Evolutionary conservation across 2,113 vertebrate species (phyloP), one percentile per base, ranked within the genome.

Genomic region (Dasyurus viverrinus): DNA sequence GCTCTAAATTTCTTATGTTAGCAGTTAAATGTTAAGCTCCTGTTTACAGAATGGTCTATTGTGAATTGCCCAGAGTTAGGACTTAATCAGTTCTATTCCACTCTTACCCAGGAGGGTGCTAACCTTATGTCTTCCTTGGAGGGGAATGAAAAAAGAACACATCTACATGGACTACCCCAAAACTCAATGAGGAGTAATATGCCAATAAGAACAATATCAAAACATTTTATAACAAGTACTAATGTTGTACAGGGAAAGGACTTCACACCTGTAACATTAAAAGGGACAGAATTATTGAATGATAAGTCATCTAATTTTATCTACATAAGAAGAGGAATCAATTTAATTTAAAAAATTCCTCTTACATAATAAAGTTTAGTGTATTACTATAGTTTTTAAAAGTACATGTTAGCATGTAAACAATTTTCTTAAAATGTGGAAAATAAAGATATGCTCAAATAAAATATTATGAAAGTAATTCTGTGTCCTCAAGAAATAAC

Each of bases 1-100:
- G 92, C 91, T 96, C 89, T 96, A 97, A 98, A 98, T 98, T 98
- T 98, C 96, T 2, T 9, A 92, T 68, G 97, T 98, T 98, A 55
- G 93, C 84, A 97, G 97, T 98, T 98, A 98, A 97, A 97, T 94
- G 92, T 96, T 96, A 96, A 98, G 94, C 93, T 95, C 24, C 0
- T 55, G 90, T 96, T 98, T 98, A 92, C 95, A 95, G 96, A 91
- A 93, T 4, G 3, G 90, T 95, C 94, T 98, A 94, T 22, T 95
- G 89, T 96, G 95, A 93, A 95, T 97, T 97, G 92, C 93, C 54
- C 93, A 50, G 96, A 97, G 68, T 97, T 97, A 93, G 96, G 89
- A 97, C 93, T 94, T 53, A 95, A 96, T 68, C 95, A 94, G 50
- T 23, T 96, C 52, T 90, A 26, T 91, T 94, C 53, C 89, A 16